phyloP scores from a whole-genome alignment of 2,888 invertebrate genomes.

The Poecilus cupreus region DNA sequence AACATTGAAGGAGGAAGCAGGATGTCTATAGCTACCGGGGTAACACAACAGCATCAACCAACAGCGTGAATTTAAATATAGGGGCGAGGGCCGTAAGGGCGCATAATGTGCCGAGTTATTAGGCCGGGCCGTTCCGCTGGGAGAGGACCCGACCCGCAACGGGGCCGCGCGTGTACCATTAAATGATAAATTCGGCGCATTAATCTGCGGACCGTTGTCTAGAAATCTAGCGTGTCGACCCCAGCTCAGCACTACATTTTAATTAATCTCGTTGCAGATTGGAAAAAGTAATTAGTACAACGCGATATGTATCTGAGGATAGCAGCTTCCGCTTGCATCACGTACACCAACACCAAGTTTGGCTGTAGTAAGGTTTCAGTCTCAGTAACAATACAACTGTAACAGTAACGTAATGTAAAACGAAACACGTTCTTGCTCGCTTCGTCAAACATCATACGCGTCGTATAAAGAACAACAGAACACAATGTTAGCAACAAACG shows the following conservation, averaged over 20 bases:
- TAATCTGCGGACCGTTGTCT: constrained; percentile 65
- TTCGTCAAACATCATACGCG: neutral
- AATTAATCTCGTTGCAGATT: constrained; percentile 68
- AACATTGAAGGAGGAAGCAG: neutral
- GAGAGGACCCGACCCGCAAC: constrained; percentile 41
- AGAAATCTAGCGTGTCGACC: constrained; percentile 62
- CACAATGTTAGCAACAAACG: neutral
- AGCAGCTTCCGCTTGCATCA: neutral
- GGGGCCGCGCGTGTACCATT: constrained; percentile 57
- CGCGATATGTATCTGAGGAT: constrained; percentile 65
- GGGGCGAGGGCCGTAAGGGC: constrained; percentile 27
- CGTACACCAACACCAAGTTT: neutral
- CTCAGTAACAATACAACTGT: neutral
- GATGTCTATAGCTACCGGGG: neutral
- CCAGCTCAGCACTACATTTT: constrained; percentile 66
- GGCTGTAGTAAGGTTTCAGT: neutral
- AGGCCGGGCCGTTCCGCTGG: constrained; percentile 41
- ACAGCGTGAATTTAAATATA: constrained; percentile 49
- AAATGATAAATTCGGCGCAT: constrained; percentile 64
- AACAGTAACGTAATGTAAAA: neutral
- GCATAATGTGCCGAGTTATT: constrained; percentile 54
- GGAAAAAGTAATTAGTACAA: constrained; percentile 69
- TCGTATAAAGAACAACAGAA: constrained; percentile 11
- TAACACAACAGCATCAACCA: neutral
- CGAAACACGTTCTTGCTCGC: neutral